Evolutionary conservation across 1,140 invertebrate species (phyloP).

Genomic region (Achatina immaculata): DNA sequence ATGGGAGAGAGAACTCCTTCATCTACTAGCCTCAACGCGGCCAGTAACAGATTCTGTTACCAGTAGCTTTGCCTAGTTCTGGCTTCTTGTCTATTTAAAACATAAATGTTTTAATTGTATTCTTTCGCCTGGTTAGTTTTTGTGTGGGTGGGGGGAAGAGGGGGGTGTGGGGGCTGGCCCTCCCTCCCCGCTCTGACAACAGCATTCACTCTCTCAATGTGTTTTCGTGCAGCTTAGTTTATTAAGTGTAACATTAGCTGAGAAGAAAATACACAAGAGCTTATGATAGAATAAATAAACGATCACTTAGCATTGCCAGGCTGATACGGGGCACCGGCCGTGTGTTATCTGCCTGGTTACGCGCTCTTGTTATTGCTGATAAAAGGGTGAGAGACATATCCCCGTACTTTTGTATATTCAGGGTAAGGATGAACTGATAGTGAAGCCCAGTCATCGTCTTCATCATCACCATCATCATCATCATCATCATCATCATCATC

Average conservation of each 20-base stretch:
- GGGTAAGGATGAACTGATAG: too few species aligned
- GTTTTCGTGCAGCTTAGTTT: neutral
- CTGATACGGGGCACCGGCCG: too few species aligned
- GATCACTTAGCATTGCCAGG: neutral
- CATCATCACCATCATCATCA: too few species aligned
- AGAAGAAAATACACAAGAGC: neutral
- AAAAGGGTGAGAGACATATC: too few species aligned
- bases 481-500: too few species aligned
- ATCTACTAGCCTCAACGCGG: neutral
- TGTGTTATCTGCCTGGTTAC: too few species aligned
- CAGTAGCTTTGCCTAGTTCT: neutral
- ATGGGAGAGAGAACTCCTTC: neutral
- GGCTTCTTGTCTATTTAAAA: neutral
- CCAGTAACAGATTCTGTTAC: neutral
- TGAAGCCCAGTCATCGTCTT: too few species aligned
- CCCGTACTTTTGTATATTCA: too few species aligned
- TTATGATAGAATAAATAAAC: neutral
- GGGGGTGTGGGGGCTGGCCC: too few species aligned
- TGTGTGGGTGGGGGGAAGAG: too few species aligned
- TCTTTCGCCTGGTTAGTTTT: neutral
- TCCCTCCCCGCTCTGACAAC: neutral
- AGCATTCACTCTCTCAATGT: too few species aligned
- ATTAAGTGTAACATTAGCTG: neutral
- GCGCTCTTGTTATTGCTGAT: too few species aligned
- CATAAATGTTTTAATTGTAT: neutral